phyloP scores from a whole-genome alignment of 2,113 vertebrate genomes.

The Barnardius zonarius region DNA sequence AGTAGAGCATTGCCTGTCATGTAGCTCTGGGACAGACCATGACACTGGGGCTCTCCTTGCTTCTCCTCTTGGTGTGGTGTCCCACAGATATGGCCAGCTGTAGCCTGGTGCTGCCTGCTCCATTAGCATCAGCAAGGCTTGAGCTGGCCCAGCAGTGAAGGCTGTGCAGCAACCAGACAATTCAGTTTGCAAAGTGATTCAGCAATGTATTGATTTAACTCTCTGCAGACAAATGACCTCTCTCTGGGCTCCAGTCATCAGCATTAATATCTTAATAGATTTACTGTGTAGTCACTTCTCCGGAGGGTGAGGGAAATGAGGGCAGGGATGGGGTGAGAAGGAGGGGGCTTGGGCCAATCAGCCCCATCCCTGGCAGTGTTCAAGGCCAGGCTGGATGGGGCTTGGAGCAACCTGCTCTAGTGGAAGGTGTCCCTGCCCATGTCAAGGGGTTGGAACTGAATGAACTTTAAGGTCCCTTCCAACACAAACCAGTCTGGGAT shows the following conservation, averaged over 20 bases:
- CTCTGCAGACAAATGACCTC: slow-evolving; percentile 17
- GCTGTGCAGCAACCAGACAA: neutral
- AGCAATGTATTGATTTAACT: slow-evolving; percentile 41
- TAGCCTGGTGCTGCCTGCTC: neutral
- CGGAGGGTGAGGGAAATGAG: neutral
- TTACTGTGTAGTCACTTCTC: neutral
- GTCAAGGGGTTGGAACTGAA: neutral
- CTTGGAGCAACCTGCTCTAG: neutral
- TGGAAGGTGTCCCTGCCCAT: neutral
- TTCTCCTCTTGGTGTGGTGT: rapidly evolving
- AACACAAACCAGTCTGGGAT: neutral
- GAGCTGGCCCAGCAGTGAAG: neutral
- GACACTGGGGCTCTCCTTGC: neutral
- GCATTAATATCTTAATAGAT: slow-evolving; percentile 26
- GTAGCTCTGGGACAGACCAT: neutral
- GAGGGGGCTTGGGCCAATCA: neutral
- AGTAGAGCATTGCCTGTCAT: neutral
- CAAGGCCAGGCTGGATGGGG: neutral
- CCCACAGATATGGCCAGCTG: neutral
- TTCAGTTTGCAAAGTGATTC: slow-evolving; percentile 9
- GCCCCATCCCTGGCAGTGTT: neutral
- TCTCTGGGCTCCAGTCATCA: neutral
- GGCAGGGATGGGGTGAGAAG: neutral
- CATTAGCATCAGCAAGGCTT: neutral
- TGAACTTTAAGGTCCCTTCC: neutral